Percentiles rank a stretch among this genome's conserved stretches.
These are phyloP conservation scores for Megalopta genalis DNA, from an alignment of 1,140 invertebrate genomes.

Conservation along the genomic window DNA sequence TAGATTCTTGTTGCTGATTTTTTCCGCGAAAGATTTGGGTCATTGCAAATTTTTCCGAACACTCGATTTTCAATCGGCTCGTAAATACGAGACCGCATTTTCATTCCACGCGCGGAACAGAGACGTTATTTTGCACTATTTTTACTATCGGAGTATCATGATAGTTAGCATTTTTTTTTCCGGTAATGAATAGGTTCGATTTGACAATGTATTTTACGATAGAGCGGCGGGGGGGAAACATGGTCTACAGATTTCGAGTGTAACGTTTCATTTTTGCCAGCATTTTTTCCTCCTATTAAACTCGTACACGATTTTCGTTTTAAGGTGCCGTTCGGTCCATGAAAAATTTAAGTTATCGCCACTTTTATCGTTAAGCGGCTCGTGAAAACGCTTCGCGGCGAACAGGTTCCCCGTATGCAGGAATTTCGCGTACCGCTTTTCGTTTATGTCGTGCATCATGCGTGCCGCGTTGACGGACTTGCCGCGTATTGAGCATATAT, in stretches of 20 bases:
- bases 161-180: too few relatives aligned
- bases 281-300: background rate
- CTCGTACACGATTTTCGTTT: background rate
- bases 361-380: background rate
- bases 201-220: too few relatives aligned
- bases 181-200: too few relatives aligned
- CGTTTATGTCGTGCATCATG: background rate
- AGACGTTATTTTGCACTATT: too few relatives aligned
- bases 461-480: background rate
- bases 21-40: too few relatives aligned
- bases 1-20: too few relatives aligned
- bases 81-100: too few relatives aligned
- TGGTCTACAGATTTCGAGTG: background rate
- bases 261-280: background rate
- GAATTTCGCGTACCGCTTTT: slow-evolving; percentile 9
- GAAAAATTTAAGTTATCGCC: background rate
- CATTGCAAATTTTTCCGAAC: too few relatives aligned
- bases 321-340: background rate
- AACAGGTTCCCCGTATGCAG: slow-evolving; percentile 2
- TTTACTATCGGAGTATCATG: too few relatives aligned
- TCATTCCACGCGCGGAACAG: too few relatives aligned
- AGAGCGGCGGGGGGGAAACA: background rate
- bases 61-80: too few relatives aligned
- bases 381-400: background rate
- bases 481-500: background rate